Evolutionary conservation across 2,797 vertebrate genomes (phyloP), one percentile per base, ranked within the genome.

Genomic region (Clamator glandarius): DNA sequence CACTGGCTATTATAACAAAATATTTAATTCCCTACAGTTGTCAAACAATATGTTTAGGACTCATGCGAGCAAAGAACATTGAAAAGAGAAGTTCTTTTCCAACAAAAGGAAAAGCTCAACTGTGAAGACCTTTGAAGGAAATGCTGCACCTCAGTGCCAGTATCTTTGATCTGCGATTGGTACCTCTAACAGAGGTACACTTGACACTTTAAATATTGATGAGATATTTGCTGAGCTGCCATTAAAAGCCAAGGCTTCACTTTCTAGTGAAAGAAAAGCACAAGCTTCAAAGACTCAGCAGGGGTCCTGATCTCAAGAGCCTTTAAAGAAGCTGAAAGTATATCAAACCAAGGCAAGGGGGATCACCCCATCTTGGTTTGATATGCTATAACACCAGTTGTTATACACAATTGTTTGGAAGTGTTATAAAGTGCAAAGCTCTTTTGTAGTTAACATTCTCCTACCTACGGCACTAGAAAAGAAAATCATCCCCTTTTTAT

Each of bases 141-240:
- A 96, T 57, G 63, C 73, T 90, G 91, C 87, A 96, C 90, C 95
- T 93, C 70, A 74, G 90, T 91, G 83, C 50, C 75, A 72, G 70
- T 59, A 73, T 89, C 95, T 97, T 97, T 97, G 96, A 97, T 96
- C 93, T 95, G 67, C 57, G 8, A 96, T 97, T 97, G 96, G 92
- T 96, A 95, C 81, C 90, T 96, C 93, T 97, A 95, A 96, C 85
- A 90, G 96, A 96, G 87, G 96, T 96, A 95, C 93, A 96, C 93
- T 93, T 96, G 97, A 97, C 97, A 97, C 83, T 97, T 97, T 96
- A 97, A 97, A 97, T 97, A 97, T 97, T 96, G 97, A 97, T 97
- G 95, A 96, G 95, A 59, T 96, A 97, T 97, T 97, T 97, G 96
- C 92, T 93, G 95, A 96, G 92, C 89, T 94, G 89, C 93, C 95